Conservation (phyloP, 2,113 vertebrate species). For the Clarias macrocephalus region DNA sequence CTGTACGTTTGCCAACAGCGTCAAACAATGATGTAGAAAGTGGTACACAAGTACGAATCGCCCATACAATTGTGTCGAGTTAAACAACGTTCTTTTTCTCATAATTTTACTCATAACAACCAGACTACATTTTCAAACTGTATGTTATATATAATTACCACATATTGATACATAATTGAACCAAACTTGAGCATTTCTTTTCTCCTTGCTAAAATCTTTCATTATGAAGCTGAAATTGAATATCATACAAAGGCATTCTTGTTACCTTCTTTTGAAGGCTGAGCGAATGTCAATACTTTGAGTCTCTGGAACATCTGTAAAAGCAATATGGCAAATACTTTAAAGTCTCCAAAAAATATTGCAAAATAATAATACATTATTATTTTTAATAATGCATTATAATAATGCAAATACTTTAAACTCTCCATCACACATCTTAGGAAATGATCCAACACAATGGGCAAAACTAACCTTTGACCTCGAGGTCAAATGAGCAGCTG, state of each 20-base stretch:
- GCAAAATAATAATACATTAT: too few relatives aligned
- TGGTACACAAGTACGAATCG: neutral
- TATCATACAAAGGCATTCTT: slow-evolving; percentile 16
- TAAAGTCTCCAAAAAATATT: neutral
- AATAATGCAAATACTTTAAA: slow-evolving; percentile 29
- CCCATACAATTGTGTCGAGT: neutral
- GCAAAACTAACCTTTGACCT: slow-evolving; percentile 82
- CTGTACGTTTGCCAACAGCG: neutral
- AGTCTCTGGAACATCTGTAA: slow-evolving; percentile 81
- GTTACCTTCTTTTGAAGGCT: slow-evolving; percentile 99
- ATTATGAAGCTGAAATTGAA: neutral
- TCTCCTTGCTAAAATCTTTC: neutral
- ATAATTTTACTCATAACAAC: neutral
- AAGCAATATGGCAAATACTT: slow-evolving; percentile 55
- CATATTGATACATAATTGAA: neutral
- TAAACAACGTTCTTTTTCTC: neutral
- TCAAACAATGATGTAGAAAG: neutral
- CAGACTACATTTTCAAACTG: too few relatives aligned
- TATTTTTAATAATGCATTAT: too few relatives aligned
- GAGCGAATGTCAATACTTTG: slow-evolving; percentile 94
- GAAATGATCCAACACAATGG: neutral
- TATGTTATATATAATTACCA: neutral
- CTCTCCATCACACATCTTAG: neutral
- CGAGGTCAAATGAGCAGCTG: slow-evolving; percentile 94
- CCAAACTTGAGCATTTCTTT: neutral